A percentile compares a stretch with the other conserved stretches of the same genome.
Evolutionary conservation across 2,797 vertebrate genomes (phyloP).

Genomic region (Florisuga fusca): DNA sequence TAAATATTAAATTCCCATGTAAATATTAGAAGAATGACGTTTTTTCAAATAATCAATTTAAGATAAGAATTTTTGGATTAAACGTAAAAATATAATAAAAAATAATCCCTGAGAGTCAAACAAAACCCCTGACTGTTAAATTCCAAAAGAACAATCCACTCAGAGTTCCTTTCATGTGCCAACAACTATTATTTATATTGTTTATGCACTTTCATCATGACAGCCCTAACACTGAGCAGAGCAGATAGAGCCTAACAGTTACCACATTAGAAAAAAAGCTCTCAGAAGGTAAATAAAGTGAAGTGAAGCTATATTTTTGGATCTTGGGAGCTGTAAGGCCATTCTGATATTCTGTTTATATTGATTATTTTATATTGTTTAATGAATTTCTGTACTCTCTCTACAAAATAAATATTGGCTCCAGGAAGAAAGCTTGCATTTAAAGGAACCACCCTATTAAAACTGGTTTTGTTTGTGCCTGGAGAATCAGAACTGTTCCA

Average conservation of each 20-base stretch:
- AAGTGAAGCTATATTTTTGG: conserved; percentile 59
- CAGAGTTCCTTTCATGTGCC: conserved; percentile 71
- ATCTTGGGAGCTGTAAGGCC: conserved; percentile 7
- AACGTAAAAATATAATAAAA: conserved; percentile 30
- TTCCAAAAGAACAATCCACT: conserved; percentile 68
- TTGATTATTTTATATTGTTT: conserved; percentile 45
- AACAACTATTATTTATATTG: conserved; percentile 73
- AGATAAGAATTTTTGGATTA: conserved; percentile 48
- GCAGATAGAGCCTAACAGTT: conserved; percentile 61
- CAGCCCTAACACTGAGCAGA: conserved; percentile 70
- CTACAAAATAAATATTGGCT: not conserved
- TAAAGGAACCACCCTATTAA: conserved; percentile 29
- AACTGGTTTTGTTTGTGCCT: conserved; percentile 3
- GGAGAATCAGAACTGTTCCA: conserved; percentile 28
- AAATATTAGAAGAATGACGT: conserved; percentile 47
- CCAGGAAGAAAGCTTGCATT: not conserved
- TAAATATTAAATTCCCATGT: conserved; percentile 62
- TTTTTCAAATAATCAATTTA: conserved; percentile 66
- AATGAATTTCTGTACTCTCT: conserved; percentile 45
- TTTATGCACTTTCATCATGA: conserved; percentile 75
- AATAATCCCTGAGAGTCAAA: conserved; percentile 39
- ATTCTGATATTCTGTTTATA: conserved; percentile 52
- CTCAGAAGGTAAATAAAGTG: conserved; percentile 65
- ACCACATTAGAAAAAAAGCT: conserved; percentile 62
- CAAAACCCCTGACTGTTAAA: conserved; percentile 38